Conservation (phyloP, 2,113 vertebrate species). For the Barnardius zonarius region DNA sequence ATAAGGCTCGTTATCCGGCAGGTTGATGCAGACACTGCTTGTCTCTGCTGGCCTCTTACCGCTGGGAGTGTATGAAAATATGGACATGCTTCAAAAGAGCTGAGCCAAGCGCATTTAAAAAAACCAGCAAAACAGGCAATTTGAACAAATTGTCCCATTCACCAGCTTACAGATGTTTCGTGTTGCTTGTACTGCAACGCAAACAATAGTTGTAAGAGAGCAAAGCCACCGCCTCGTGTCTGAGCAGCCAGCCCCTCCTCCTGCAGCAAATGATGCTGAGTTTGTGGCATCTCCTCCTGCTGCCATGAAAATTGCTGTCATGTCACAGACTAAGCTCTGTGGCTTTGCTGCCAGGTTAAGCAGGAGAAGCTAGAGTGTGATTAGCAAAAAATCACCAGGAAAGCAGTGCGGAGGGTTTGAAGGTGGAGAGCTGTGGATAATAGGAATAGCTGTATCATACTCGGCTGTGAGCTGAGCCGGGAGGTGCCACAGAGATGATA, state of each 20-base stretch:
- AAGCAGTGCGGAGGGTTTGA: not conserved
- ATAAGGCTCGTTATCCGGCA: not conserved
- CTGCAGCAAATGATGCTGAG: not conserved
- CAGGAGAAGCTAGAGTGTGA: not conserved
- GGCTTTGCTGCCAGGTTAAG: constrained; percentile 18
- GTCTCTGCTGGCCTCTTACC: not conserved
- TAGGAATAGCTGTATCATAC: not conserved
- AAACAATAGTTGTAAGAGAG: constrained; percentile 26
- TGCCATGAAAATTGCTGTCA: constrained; percentile 23
- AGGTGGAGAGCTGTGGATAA: not conserved
- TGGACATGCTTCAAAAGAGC: not conserved
- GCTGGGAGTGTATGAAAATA: not conserved
- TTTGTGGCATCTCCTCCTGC: constrained; percentile 20
- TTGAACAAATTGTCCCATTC: not conserved
- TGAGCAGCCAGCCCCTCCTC: constrained; percentile 23
- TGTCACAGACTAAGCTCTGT: not conserved
- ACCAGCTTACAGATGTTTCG: not conserved
- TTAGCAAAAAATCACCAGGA: not conserved
- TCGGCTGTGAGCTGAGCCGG: not conserved
- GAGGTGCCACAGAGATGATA: not conserved
- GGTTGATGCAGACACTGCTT: not conserved
- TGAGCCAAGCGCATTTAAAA: not conserved
- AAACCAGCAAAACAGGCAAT: not conserved
- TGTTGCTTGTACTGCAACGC: not conserved
- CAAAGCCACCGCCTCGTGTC: not conserved